Evolutionary conservation across 1,140 invertebrate genomes (phyloP).

Genomic region (Acromyrmex heyeri): DNA sequence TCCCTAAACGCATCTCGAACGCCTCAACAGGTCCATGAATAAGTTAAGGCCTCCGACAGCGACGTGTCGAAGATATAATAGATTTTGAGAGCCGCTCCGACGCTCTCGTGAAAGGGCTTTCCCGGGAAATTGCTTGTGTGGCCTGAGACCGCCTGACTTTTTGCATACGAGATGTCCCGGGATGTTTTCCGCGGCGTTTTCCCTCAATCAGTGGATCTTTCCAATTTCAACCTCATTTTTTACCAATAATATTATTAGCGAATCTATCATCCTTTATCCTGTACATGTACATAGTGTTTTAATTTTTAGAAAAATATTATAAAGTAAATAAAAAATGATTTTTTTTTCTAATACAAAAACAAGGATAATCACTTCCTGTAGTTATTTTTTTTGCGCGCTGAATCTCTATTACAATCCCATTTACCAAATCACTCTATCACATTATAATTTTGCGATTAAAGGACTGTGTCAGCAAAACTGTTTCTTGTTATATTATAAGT

Average conservation of each 20-base stretch:
- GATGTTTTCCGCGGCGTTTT: background rate
- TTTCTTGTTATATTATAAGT: no score
- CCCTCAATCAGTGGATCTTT: background rate
- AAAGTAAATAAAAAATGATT: background rate
- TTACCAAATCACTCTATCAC: no score
- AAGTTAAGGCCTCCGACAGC: conserved; percentile 81
- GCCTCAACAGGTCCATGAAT: conserved; percentile 87
- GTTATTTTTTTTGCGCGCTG: no score
- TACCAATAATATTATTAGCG: background rate
- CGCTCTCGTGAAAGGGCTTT: conserved; percentile 65
- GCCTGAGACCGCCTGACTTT: conserved; percentile 51
- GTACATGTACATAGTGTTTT: background rate
- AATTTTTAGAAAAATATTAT: background rate
- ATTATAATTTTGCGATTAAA: no score
- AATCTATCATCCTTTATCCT: background rate
- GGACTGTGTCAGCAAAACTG: no score
- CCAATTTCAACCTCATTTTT: conserved; percentile 1
- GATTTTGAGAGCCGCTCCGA: conserved; percentile 75
- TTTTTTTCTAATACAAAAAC: no score
- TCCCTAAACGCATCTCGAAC: conserved; percentile 85
- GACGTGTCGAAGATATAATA: conserved; percentile 79
- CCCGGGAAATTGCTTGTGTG: conserved; percentile 64
- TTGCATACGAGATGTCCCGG: conserved; percentile 33
- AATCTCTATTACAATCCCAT: no score
- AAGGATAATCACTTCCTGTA: no score